phyloP scores from a whole-genome alignment of 35 echinoderm and acorn worm genomes.

The Ptychodera flava region DNA sequence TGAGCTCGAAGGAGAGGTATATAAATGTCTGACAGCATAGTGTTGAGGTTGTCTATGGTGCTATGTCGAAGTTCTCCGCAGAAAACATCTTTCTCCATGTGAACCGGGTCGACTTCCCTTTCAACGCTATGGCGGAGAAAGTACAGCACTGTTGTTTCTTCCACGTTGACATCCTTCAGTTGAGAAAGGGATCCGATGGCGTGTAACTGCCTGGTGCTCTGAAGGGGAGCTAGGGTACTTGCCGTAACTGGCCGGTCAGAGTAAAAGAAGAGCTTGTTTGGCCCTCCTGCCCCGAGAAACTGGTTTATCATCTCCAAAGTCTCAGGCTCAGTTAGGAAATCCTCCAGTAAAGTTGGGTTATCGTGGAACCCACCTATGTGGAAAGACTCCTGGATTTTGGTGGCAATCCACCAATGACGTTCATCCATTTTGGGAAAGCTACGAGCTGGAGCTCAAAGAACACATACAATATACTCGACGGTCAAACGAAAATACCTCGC shows the following conservation, averaged over 20 bases:
- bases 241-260: slow-evolving; percentile 84
- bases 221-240: slow-evolving; percentile 52
- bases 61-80: slow-evolving; percentile 95
- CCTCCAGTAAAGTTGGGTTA: slow-evolving; percentile 89
- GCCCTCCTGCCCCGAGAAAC: slow-evolving; percentile 81
- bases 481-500: not conserved
- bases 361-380: slow-evolving; percentile 96
- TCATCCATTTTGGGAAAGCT: slow-evolving; percentile 80
- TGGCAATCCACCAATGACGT: slow-evolving; percentile 99
- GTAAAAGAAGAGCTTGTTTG: slow-evolving; percentile 99
- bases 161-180: slow-evolving; percentile 94
- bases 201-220: slow-evolving; percentile 92
- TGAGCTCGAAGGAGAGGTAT: slow-evolving; percentile 82
- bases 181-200: slow-evolving; percentile 81
- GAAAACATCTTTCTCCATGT: slow-evolving; percentile 99
- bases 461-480: not conserved
- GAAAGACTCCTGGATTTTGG: slow-evolving; percentile 99
- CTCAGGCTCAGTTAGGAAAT: slow-evolving; percentile 77
- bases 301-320: slow-evolving; percentile 93
- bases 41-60: slow-evolving; percentile 94
- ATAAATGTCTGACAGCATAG: slow-evolving; percentile 84
- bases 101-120: slow-evolving; percentile 83
- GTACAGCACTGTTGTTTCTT: slow-evolving; percentile 95
- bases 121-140: slow-evolving; percentile 80
- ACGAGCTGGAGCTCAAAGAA: not conserved